Conservation (phyloP, 2,888 invertebrate genomes). For the Mimas tiliae region DNA sequence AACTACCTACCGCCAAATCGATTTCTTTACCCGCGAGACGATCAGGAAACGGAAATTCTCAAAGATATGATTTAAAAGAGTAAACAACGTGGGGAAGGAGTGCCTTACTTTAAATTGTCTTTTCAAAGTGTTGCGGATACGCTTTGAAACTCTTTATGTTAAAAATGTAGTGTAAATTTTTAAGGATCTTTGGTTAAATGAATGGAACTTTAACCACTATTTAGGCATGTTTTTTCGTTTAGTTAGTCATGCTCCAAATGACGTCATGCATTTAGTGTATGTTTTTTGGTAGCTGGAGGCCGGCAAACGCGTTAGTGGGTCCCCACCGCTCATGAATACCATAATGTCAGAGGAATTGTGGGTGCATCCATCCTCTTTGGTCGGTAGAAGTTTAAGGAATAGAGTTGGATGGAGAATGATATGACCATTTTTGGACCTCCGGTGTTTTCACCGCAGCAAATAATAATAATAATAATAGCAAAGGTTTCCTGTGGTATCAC, state of each 20-base stretch:
- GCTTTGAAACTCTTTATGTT: slow-evolving; percentile 40
- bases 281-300: no score
- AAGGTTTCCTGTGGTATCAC: neutral
- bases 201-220: neutral
- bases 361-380: no score
- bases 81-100: slow-evolving; percentile 46
- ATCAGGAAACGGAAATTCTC: slow-evolving; percentile 51
- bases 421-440: no score
- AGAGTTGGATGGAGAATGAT: no score
- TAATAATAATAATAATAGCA: no score
- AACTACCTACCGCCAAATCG: slow-evolving; percentile 59
- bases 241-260: no score
- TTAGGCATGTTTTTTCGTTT: no score
- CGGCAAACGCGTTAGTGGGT: no score
- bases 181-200: slow-evolving; percentile 28
- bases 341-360: neutral
- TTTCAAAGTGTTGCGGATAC: slow-evolving; percentile 44
- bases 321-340: neutral
- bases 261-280: no score
- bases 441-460: no score
- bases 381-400: no score
- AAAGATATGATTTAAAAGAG: slow-evolving; percentile 57
- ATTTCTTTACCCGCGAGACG: slow-evolving; percentile 61
- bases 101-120: slow-evolving; percentile 50
- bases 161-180: slow-evolving; percentile 36